Conservation (phyloP, 2,113 vertebrate genomes). For the Pycnonotus jocosus region DNA sequence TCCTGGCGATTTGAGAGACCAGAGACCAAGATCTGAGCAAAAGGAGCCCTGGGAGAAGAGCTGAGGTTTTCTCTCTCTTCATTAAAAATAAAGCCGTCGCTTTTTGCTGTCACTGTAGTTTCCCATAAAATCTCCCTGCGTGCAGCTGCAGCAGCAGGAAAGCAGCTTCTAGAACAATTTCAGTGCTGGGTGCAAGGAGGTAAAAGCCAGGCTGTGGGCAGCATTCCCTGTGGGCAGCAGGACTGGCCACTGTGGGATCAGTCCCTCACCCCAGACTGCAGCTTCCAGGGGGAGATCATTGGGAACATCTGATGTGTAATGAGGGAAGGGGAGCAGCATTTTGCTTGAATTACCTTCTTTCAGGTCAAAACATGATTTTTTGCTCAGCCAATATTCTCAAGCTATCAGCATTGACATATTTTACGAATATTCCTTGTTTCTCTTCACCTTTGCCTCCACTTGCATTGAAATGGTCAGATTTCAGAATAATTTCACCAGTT, state of each 20-base stretch:
- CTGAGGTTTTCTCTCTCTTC: neutral
- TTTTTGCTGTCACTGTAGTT: neutral
- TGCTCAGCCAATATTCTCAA: neutral
- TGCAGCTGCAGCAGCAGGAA: neutral
- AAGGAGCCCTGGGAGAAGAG: neutral
- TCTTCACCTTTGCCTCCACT: neutral
- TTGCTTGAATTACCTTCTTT: neutral
- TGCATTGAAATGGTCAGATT: neutral
- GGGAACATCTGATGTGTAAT: rapidly evolving
- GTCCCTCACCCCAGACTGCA: neutral
- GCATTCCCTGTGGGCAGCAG: neutral
- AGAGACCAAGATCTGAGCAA: neutral
- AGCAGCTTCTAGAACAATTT: neutral
- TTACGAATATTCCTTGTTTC: neutral
- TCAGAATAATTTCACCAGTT: neutral
- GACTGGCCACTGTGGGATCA: rapidly evolving
- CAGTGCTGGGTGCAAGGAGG: neutral
- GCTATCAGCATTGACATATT: neutral
- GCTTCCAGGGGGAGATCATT: neutral
- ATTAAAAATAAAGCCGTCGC: neutral
- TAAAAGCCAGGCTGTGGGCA: neutral
- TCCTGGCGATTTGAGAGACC: neutral
- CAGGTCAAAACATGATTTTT: neutral
- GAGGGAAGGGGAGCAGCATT: neutral
- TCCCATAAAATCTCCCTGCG: rapidly evolving